Evolutionary conservation across 2,888 invertebrate species (phyloP).

Genomic region (Nysson spinosus): DNA sequence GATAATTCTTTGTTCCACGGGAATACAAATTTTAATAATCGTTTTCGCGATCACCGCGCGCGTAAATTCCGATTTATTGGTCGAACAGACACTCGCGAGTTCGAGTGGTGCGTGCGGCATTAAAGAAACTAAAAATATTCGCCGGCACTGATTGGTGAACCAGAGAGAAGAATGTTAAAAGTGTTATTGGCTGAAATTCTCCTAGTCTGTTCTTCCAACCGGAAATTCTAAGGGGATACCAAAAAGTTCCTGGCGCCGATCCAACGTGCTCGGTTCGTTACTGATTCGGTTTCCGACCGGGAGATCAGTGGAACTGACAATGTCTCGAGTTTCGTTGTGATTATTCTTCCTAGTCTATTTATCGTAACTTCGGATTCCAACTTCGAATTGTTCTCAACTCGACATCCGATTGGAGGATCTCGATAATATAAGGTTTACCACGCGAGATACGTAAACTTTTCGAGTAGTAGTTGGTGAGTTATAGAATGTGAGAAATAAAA

Average conservation of each 20-base stretch:
- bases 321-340: constrained; percentile 41
- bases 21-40: no score
- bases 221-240: constrained; percentile 64
- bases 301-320: constrained; percentile 30
- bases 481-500: no score
- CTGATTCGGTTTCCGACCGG: constrained; percentile 42
- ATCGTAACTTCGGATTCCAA: not conserved
- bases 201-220: constrained; percentile 44
- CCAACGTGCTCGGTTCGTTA: constrained; percentile 50
- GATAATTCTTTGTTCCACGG: no score
- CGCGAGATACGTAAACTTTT: no score
- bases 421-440: no score
- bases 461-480: no score
- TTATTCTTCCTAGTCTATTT: constrained; percentile 30
- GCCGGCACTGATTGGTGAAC: not conserved
- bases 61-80: no score
- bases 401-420: no score
- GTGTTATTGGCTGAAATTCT: constrained; percentile 3
- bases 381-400: not conserved
- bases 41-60: no score
- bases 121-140: no score
- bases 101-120: no score
- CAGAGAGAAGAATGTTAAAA: not conserved
- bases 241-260: constrained; percentile 56
- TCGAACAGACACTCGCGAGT: no score